Conservation (phyloP, 1,140 invertebrate genomes). For the Dendroctonus ponderosae region DNA sequence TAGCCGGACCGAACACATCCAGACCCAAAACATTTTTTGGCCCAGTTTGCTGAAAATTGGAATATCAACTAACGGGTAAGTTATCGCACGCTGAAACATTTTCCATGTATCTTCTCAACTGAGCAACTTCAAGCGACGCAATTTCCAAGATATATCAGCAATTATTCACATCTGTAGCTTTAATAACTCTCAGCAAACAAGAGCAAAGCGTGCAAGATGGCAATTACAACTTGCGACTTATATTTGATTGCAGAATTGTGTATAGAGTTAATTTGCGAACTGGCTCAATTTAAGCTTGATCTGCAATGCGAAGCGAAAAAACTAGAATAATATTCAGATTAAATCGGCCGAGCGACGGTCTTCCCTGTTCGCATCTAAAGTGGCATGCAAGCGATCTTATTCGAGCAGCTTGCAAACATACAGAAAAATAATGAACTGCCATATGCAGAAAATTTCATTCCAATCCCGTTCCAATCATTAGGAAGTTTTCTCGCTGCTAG, state of each 20-base stretch:
- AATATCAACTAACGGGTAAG: too few species aligned
- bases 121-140: too few species aligned
- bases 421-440: conserved; percentile 1
- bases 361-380: background rate
- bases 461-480: background rate
- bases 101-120: background rate
- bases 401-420: background rate
- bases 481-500: background rate
- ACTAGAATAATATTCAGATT: background rate
- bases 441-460: background rate
- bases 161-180: background rate
- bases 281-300: background rate
- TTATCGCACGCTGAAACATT: background rate
- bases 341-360: background rate
- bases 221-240: background rate
- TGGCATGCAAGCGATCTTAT: background rate
- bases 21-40: too few species aligned
- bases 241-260: background rate
- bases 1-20: too few species aligned
- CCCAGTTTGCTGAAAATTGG: too few species aligned
- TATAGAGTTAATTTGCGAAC: background rate
- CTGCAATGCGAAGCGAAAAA: background rate
- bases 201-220: background rate
- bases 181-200: background rate
- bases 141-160: background rate